phyloP scores from a whole-genome alignment of 2,888 invertebrate species.

The Leptothorax acervorum region DNA sequence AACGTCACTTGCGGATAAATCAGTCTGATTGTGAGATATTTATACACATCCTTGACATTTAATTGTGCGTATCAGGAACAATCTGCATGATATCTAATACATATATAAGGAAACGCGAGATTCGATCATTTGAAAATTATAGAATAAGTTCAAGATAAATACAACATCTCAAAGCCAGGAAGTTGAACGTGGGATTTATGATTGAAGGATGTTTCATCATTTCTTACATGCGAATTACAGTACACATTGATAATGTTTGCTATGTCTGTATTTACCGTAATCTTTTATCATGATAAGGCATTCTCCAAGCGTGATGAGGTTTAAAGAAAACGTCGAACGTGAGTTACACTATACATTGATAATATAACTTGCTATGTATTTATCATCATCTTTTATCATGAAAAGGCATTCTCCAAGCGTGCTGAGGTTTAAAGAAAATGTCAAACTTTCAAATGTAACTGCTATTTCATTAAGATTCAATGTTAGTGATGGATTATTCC shows the following conservation, averaged over 20 bases:
- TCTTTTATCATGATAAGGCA: not conserved
- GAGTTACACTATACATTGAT: not conserved
- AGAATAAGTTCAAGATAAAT: not conserved
- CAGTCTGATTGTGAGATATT: not conserved
- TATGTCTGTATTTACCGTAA: not conserved
- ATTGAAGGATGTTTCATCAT: not conserved
- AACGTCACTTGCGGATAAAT: no score
- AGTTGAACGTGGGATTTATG: not conserved
- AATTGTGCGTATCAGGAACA: not conserved
- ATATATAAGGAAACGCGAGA: not conserved
- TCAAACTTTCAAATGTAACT: not conserved
- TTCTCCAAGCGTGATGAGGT: not conserved
- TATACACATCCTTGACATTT: not conserved
- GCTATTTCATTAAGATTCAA: not conserved
- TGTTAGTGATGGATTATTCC: not conserved
- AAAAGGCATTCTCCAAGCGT: not conserved
- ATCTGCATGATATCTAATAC: not conserved
- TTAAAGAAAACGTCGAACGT: not conserved
- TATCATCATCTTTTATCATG: conserved; percentile 5
- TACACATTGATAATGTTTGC: not conserved
- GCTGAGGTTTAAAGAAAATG: not conserved
- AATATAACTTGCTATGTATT: not conserved
- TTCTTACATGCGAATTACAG: not conserved
- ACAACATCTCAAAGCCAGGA: not conserved
- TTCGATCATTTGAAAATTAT: not conserved